Percentiles rank a stretch among this genome's conserved stretches.
phyloP scores from a whole-genome alignment of 1,140 invertebrate species.

The Grapholita molesta region DNA sequence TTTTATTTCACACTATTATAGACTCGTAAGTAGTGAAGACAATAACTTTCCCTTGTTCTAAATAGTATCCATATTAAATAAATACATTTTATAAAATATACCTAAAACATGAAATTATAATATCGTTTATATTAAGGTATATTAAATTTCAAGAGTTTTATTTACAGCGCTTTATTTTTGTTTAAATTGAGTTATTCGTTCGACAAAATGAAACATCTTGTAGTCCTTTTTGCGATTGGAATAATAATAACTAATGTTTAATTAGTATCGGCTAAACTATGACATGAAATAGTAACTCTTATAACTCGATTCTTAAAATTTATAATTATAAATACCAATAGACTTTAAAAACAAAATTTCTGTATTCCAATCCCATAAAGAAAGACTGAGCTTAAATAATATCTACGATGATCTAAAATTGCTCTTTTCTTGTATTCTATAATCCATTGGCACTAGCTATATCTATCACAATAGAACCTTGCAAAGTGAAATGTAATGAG shows the following conservation, averaged over 20 bases:
- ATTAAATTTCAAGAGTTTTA: not conserved
- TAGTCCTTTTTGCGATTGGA: not conserved
- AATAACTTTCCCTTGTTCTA: constrained; percentile 47
- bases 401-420: constrained; percentile 6
- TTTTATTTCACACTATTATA: constrained; percentile 61
- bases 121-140: not conserved
- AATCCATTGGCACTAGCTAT: constrained; percentile 63
- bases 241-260: not conserved
- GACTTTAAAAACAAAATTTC: not conserved
- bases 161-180: not conserved
- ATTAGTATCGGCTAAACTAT: not conserved
- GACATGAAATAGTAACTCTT: not conserved
- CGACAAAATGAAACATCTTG: not conserved
- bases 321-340: not conserved
- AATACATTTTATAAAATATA: constrained; percentile 11
- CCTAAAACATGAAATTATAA: constrained; percentile 6
- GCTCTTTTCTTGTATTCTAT: not conserved
- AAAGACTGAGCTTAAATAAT: constrained; percentile 1
- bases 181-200: not conserved
- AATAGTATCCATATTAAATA: constrained; percentile 17
- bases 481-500: constrained; percentile 24
- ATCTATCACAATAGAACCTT: constrained; percentile 64
- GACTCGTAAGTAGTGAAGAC: constrained; percentile 64
- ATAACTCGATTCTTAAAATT: not conserved
- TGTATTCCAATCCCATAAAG: constrained; percentile 11